Base-by-base conservation (phyloP, 2,888 invertebrate genomes). In the Andricus curvator region DNA sequence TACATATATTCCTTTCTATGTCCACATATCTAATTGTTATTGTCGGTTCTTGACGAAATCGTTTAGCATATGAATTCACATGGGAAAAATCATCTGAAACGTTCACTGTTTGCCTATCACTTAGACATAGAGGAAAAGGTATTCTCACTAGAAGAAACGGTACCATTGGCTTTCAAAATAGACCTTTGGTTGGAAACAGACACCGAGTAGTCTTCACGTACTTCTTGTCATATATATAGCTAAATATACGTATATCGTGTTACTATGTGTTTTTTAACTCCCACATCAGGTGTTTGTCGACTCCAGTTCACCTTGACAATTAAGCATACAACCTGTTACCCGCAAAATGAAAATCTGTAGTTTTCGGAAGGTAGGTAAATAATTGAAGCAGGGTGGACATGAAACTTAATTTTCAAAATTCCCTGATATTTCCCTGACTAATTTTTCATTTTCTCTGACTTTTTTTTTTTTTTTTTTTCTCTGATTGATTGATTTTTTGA, bases 301-400 rank as follows among this genome's bases (percentile, higher is more conserved):
- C 88, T 90, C 88, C 86, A 86, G 91, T 88, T 92, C 87, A 91
- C 91, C 92, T 91, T 92, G 91, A 86, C 83, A 87, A 82, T 66
- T 82, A 88, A 88, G 88, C 86, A 85, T 87, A 84, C 86, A 87
- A 87, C 83, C 51, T 80, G 80, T 80, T 82, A 83, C 81, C 82
- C 81, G 79, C 79, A 80, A 79, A 78, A 81, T 66, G 80, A 85
- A 85, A 88, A 88, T 88, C 86, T 85, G 82, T 83, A 85, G 80
- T 86, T 88, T 86, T 87, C 81, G 84, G 82, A 88, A 88, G 88
- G 87, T 79, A 74, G 85, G 86, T 84, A 86, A 15, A 29, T 13
- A 25, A 25, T 29, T 29, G 62, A 37, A 9, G 8, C 37, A 37
- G 37, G 37, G 9, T 37, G 9, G 37, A 9, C 37, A 37, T 8